Percentiles rank a stretch among this genome's conserved stretches.
Evolutionary conservation across 2,797 vertebrate genomes (phyloP).

Genomic region (Yasuhikotakia modesta): DNA sequence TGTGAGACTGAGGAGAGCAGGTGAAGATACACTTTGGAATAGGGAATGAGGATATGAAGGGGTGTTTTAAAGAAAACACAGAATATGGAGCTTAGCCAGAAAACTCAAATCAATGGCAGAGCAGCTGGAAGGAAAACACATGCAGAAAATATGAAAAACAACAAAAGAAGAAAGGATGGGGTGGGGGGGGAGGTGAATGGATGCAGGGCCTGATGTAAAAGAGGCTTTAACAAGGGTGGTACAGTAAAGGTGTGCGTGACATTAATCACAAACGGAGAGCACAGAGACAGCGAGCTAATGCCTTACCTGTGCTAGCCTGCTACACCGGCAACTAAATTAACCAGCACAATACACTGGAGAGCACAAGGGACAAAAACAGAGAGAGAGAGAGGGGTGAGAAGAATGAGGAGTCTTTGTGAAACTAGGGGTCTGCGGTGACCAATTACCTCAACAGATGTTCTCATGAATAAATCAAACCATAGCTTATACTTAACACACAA

Average conservation of each 20-base stretch:
- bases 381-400: neutral
- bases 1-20: neutral
- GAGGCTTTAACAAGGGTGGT: neutral
- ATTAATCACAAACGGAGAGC: conserved; percentile 14
- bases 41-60: neutral
- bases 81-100: conserved; percentile 19
- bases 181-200: conserved; percentile 12
- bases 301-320: conserved; percentile 11
- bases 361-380: neutral
- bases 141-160: neutral
- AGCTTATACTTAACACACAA: conserved; percentile 28
- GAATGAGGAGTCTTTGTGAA: conserved; percentile 5
- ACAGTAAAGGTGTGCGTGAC: conserved; percentile 9
- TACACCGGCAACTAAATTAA: conserved; percentile 38
- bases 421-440: conserved; percentile 21
- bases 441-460: conserved; percentile 45
- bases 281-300: conserved; percentile 16
- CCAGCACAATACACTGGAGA: conserved; percentile 28
- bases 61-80: neutral
- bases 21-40: neutral
- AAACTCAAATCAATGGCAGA: conserved; percentile 12
- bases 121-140: conserved; percentile 3
- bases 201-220: neutral
- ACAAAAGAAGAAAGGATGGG: neutral
- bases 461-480: conserved; percentile 44